phyloP scores from a whole-genome alignment of 1,140 invertebrate species.

The Berghia stephanieae region DNA sequence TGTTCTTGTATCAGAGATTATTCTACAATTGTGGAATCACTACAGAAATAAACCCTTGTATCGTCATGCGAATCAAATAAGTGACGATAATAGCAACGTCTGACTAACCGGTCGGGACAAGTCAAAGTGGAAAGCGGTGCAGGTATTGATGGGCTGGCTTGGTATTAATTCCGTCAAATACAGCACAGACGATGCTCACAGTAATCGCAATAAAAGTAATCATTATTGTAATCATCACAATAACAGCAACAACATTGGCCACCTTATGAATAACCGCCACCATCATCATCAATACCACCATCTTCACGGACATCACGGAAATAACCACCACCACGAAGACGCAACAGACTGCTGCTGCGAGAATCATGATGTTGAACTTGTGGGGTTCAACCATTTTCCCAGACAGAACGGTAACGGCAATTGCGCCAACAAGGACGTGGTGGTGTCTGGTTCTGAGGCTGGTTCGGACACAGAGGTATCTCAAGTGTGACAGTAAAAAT shows the following conservation, averaged over 20 bases:
- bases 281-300: neutral
- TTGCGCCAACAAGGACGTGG: neutral
- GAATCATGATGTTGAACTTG: slow-evolving; percentile 17
- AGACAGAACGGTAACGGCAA: slow-evolving; percentile 24
- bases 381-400: slow-evolving; percentile 15
- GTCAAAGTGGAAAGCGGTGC: slow-evolving; percentile 50
- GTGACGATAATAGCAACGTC: slow-evolving; percentile 62
- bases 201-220: too few species aligned
- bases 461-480: slow-evolving; percentile 23
- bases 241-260: neutral
- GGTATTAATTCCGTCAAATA: slow-evolving; percentile 40
- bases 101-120: slow-evolving; percentile 61
- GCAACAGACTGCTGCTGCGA: neutral
- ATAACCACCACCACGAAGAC: neutral
- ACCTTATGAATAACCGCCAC: neutral
- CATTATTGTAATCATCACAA: slow-evolving; percentile 15
- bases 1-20: slow-evolving; percentile 69
- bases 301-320: neutral
- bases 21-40: slow-evolving; percentile 68
- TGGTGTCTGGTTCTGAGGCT: neutral
- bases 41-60: slow-evolving; percentile 63
- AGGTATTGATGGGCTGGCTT: slow-evolving; percentile 41
- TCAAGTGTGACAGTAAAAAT: slow-evolving; percentile 17
- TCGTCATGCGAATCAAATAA: slow-evolving; percentile 61
- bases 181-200: too few species aligned